These are phyloP conservation scores for Numenius arquata DNA, from an alignment of 2,113 vertebrate species.

Conservation along the genomic window DNA sequence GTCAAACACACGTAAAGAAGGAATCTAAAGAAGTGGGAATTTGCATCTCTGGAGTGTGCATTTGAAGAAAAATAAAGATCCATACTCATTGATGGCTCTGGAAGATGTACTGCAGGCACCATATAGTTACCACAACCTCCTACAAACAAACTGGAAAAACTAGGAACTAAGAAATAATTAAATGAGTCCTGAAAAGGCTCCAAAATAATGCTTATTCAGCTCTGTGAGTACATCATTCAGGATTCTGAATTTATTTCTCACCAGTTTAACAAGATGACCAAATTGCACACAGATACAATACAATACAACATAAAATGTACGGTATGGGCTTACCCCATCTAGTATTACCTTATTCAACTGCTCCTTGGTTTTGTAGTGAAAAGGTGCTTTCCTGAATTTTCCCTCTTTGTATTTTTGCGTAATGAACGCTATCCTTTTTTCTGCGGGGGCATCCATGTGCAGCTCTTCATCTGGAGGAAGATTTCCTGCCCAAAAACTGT, in stretches of 20 bases:
- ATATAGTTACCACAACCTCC: neutral
- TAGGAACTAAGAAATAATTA: neutral
- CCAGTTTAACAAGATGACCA: neutral
- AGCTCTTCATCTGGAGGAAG: slow-evolving; percentile 86
- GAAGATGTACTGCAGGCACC: neutral
- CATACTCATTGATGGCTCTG: neutral
- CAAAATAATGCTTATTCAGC: neutral
- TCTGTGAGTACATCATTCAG: neutral
- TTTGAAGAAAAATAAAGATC: neutral
- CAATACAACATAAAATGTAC: neutral
- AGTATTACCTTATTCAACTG: slow-evolving; percentile 87
- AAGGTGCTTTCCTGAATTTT: slow-evolving; percentile 81
- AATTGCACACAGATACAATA: neutral
- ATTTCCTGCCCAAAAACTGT: slow-evolving; percentile 92
- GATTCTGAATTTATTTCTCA: neutral
- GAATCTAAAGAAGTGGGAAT: neutral
- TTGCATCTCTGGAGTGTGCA: neutral
- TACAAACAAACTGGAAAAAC: neutral
- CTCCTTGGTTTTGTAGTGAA: slow-evolving; percentile 76
- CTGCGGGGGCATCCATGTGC: slow-evolving; percentile 74
- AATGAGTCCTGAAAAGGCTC: neutral
- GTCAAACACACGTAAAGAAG: neutral
- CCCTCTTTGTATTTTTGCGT: slow-evolving; percentile 93
- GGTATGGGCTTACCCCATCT: neutral
- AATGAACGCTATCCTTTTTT: slow-evolving; percentile 86